Evolutionary conservation across 2,113 vertebrate genomes (phyloP).

Genomic region (Ariopsis seemanni): DNA sequence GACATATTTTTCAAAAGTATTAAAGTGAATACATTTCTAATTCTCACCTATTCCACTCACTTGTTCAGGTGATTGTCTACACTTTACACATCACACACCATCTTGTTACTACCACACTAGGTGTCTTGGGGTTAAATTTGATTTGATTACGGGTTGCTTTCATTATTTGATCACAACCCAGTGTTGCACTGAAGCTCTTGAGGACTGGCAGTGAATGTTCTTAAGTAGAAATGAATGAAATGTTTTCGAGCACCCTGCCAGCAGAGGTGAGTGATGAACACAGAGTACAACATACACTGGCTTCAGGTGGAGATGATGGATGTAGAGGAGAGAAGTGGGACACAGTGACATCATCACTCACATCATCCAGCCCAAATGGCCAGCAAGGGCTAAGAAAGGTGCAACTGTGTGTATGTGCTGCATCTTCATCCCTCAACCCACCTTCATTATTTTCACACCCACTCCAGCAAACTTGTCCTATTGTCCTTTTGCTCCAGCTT

Average conservation of each 20-base stretch:
- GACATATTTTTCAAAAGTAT: too few species aligned
- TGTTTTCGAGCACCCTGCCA: slow-evolving; percentile 12
- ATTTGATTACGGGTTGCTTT: background rate
- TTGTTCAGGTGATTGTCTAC: background rate
- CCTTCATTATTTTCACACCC: slow-evolving; percentile 29
- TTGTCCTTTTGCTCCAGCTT: slow-evolving; percentile 8
- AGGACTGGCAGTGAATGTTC: background rate
- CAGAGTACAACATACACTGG: slow-evolving; percentile 52
- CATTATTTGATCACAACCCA: background rate
- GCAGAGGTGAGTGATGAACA: slow-evolving; percentile 55
- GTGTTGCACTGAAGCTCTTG: background rate
- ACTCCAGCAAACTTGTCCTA: background rate
- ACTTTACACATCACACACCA: background rate
- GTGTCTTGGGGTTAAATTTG: background rate
- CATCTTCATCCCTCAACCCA: slow-evolving; percentile 23
- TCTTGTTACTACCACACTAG: background rate
- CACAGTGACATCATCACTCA: slow-evolving; percentile 63
- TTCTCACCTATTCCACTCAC: background rate
- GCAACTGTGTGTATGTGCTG: slow-evolving; percentile 46
- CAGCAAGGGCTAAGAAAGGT: slow-evolving; percentile 62
- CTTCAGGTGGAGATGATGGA: slow-evolving; percentile 54
- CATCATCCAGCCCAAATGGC: slow-evolving; percentile 33
- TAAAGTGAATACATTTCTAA: background rate
- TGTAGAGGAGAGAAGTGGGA: slow-evolving; percentile 64
- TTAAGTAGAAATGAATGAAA: slow-evolving; percentile 16